These are phyloP conservation scores for Dolichopus griseipennis DNA, from an alignment of 2,888 invertebrate genomes.

Conservation along the genomic window DNA sequence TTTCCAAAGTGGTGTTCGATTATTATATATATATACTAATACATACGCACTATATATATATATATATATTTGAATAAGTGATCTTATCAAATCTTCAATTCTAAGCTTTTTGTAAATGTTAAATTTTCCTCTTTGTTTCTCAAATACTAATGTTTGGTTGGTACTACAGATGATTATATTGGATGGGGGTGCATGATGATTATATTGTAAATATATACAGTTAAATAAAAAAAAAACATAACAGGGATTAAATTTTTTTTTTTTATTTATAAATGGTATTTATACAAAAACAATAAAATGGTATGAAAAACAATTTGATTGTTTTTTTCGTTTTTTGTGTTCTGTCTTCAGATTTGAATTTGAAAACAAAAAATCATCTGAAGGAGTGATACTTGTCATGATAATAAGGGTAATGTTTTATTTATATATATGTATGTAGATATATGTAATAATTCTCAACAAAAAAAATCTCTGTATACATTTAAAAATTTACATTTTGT, in stretches of 20 bases:
- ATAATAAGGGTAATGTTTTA: constrained; percentile 6
- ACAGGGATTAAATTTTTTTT: no score
- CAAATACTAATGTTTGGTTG: no score
- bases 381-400: constrained; percentile 2
- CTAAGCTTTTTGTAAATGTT: no score
- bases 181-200: neutral
- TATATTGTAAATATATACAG: neutral
- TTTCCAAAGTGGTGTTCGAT: no score
- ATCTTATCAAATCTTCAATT: no score
- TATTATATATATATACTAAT: no score
- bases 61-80: no score
- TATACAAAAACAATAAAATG: neutral
- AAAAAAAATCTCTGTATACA: neutral
- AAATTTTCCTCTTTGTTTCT: no score
- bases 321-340: no score
- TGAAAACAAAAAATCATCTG: neutral
- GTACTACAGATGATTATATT: neutral
- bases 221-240: no score
- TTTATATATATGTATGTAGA: neutral
- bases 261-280: neutral
- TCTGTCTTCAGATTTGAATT: no score
- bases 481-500: neutral
- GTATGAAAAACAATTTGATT: neutral
- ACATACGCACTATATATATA: no score
- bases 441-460: neutral